Evolutionary conservation across 64 coral and sea anemone genomes (phyloP).

Genomic region (Anthopleura sola): DNA sequence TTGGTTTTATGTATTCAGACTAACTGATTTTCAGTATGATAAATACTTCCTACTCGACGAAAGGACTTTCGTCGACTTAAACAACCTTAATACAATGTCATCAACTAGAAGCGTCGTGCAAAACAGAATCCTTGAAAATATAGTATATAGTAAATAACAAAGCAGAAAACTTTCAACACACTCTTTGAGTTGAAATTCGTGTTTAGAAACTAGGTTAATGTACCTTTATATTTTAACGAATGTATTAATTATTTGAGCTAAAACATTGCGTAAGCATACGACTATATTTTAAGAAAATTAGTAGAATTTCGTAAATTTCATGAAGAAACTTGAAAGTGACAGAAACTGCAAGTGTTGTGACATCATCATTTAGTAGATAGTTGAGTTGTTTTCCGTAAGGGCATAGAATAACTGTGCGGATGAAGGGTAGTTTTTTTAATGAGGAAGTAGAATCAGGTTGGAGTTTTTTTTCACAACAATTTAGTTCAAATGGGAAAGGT

Average conservation of each 20-base stretch:
- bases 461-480: no score
- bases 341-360: background rate
- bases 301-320: background rate
- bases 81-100: background rate
- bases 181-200: background rate
- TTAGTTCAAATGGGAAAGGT: no score
- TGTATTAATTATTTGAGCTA: background rate
- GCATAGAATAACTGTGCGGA: no score
- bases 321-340: background rate
- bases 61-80: background rate
- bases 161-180: background rate
- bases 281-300: no score
- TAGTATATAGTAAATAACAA: background rate
- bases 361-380: background rate
- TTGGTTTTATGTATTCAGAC: background rate
- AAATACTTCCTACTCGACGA: background rate
- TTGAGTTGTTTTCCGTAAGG: background rate
- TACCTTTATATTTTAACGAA: background rate
- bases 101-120: background rate
- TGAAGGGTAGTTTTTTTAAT: no score
- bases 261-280: background rate
- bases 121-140: background rate
- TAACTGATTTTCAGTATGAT: background rate
- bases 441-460: no score
- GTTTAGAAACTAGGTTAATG: background rate